Percentiles rank a stretch among this genome's conserved stretches.
phyloP scores from a whole-genome alignment of 2,113 vertebrate genomes.

The Galeopterus variegatus region DNA sequence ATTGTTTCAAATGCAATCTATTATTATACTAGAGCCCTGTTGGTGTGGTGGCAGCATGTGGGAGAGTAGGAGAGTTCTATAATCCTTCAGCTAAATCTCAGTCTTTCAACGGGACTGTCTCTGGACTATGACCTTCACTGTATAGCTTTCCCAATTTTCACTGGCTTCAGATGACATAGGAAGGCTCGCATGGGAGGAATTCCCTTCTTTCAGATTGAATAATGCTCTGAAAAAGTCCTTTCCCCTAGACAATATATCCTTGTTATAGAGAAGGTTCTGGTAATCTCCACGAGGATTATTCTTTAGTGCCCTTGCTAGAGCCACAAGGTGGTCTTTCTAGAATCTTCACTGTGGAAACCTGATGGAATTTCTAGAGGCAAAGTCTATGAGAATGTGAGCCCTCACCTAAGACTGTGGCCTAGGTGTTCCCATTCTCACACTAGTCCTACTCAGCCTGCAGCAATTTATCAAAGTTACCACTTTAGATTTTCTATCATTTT shows the following conservation, averaged over 20 bases:
- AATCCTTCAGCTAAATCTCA: background rate
- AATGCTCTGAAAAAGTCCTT: background rate
- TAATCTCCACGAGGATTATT: background rate
- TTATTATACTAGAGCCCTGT: background rate
- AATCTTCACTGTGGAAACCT: background rate
- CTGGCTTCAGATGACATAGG: background rate
- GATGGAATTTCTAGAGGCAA: background rate
- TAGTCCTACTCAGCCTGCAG: background rate
- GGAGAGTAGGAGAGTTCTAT: background rate
- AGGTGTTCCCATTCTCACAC: background rate
- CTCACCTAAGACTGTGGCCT: background rate
- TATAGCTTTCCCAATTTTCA: no score
- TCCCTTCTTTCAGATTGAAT: background rate
- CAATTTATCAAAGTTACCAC: background rate
- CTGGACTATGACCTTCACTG: background rate
- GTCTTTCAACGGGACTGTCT: background rate
- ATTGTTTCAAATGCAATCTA: background rate
- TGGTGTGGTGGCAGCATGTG: background rate
- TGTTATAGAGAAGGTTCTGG: background rate
- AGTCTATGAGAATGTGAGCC: background rate
- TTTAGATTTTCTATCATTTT: background rate
- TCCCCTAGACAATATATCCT: background rate
- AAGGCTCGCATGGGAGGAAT: background rate
- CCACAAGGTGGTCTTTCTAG: background rate
- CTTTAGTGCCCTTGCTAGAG: background rate